Conservation (phyloP, 2,113 vertebrate genomes). For the Myrmophylax atrothorax region DNA sequence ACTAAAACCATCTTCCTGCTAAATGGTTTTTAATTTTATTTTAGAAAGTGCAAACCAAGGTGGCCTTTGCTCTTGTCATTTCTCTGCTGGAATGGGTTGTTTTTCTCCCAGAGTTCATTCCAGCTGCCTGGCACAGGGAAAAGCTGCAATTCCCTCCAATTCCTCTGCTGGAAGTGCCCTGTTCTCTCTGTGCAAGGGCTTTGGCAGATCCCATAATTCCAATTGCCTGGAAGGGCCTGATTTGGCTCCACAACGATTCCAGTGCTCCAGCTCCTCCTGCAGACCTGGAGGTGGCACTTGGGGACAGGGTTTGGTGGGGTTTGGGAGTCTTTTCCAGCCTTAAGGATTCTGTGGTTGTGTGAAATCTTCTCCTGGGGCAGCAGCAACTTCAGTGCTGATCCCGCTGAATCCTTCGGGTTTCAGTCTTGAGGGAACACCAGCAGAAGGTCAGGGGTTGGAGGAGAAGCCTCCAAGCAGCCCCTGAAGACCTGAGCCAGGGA, state of each 20-base stretch:
- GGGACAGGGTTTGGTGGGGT: not conserved
- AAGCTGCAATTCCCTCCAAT: not conserved
- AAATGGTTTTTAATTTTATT: not conserved
- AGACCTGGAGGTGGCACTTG: not conserved
- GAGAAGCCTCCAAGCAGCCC: not conserved
- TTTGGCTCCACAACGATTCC: not conserved
- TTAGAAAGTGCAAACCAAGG: not conserved
- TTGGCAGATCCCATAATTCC: not conserved
- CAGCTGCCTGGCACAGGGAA: not conserved
- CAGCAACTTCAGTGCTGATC: not conserved
- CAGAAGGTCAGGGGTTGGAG: not conserved
- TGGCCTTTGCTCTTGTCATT: not conserved
- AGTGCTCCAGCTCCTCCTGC: not conserved
- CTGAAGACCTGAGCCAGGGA: not conserved
- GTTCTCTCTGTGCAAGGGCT: not conserved
- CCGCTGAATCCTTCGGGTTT: not conserved
- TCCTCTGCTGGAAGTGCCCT: not conserved
- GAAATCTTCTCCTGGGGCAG: not conserved
- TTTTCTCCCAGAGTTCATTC: not conserved
- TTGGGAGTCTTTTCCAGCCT: not conserved
- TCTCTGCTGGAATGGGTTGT: not conserved
- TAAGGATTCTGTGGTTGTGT: not conserved
- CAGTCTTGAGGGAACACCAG: accelerated
- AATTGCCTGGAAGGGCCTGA: not conserved
- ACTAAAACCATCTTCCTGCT: not conserved